These are phyloP conservation scores for Ruditapes philippinarum DNA, from an alignment of 1,140 invertebrate species.

Conservation along the genomic window DNA sequence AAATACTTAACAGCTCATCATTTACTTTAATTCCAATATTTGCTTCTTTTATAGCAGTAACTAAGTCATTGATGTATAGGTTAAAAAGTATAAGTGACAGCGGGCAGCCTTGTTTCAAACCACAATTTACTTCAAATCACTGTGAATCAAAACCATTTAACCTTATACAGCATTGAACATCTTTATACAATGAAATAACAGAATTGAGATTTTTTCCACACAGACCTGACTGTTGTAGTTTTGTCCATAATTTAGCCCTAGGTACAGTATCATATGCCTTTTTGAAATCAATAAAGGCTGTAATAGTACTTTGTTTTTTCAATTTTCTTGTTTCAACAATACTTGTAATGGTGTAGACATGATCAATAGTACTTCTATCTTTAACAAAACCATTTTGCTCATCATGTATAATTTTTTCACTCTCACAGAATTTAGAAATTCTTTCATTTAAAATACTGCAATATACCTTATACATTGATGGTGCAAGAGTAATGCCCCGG, in stretches of 20 bases:
- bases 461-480: slow-evolving; percentile 37
- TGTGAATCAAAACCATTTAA: not conserved
- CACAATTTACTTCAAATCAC: not conserved
- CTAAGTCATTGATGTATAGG: not conserved
- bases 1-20: not conserved
- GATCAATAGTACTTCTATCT: not conserved
- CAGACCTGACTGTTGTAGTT: not conserved
- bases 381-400: not conserved
- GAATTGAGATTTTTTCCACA: not conserved
- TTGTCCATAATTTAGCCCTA: not conserved
- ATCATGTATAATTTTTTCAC: not conserved
- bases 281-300: not conserved
- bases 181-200: not conserved
- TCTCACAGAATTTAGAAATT: not conserved
- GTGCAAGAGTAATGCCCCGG: slow-evolving; percentile 42
- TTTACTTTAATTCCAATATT: not conserved
- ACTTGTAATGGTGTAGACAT: not conserved
- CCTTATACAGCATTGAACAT: not conserved
- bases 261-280: not conserved
- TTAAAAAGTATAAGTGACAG: not conserved
- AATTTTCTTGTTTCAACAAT: not conserved
- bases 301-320: not conserved
- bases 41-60: not conserved
- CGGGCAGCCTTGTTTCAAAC: not conserved
- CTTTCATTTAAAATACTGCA: slow-evolving; percentile 38